Conservation (phyloP, 2,797 vertebrate species). For the Botia kubotai region DNA sequence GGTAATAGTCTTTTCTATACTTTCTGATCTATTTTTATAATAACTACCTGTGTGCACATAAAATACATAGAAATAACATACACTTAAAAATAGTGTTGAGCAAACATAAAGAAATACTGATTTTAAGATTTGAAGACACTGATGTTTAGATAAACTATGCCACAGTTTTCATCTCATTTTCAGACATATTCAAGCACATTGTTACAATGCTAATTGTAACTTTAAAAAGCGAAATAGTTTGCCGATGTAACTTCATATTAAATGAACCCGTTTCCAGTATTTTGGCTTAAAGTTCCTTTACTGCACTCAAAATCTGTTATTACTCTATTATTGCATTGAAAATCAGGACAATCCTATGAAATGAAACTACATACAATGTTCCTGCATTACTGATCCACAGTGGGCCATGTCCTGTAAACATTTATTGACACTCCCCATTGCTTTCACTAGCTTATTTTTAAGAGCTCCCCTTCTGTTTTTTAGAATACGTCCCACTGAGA, state of each 20-base stretch:
- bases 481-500: constrained; percentile 5
- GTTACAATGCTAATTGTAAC: constrained; percentile 8
- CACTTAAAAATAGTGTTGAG: not conserved
- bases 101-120: too few species aligned
- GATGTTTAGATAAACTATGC: constrained; percentile 1
- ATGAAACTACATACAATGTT: not conserved
- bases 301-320: constrained; percentile 7
- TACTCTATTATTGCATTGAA: constrained; percentile 8
- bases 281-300: constrained; percentile 11
- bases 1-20: constrained; percentile 8
- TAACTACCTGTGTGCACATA: not conserved
- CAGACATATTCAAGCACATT: constrained; percentile 13
- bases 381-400: constrained; percentile 1
- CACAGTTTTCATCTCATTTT: not conserved
- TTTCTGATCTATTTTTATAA: not conserved
- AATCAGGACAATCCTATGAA: constrained; percentile 19
- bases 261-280: too few species aligned
- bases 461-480: constrained; percentile 11
- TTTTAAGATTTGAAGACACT: not conserved
- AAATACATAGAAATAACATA: constrained; percentile 5
- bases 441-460: constrained; percentile 4
- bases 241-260: not conserved
- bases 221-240: constrained; percentile 10
- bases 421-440: not conserved
- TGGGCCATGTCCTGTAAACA: constrained; percentile 18